Percentiles rank a stretch among this genome's conserved stretches.
These are phyloP conservation scores for Eurytoma adleriae DNA, from an alignment of 2,888 invertebrate genomes.

Conservation along the genomic window DNA sequence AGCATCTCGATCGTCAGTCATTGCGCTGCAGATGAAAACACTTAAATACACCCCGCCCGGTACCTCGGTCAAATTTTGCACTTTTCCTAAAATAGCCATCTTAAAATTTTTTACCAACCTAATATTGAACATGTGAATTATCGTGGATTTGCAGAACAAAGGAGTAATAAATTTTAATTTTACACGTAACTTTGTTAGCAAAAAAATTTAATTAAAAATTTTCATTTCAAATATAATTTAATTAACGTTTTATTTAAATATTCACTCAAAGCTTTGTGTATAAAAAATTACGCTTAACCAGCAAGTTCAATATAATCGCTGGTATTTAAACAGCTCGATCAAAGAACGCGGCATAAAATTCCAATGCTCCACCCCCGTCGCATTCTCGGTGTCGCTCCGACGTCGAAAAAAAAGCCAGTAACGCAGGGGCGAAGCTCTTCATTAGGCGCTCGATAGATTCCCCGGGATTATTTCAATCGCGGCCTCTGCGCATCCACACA, in stretches of 20 bases:
- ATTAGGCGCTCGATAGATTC: constrained; percentile 30
- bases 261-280: not conserved
- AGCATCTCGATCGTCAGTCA: constrained; percentile 73
- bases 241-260: not conserved
- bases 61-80: too few species aligned
- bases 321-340: constrained; percentile 22
- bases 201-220: not conserved
- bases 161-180: too few species aligned
- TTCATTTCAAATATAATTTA: too few species aligned
- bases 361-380: not conserved
- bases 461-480: not conserved
- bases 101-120: too few species aligned
- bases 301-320: not conserved
- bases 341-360: constrained; percentile 26
- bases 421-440: not conserved
- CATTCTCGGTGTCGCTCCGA: not conserved
- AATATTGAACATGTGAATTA: too few species aligned
- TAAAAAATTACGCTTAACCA: not conserved
- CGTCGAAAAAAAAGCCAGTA: not conserved
- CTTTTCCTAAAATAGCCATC: too few species aligned
- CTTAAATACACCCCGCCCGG: not conserved
- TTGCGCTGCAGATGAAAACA: constrained; percentile 45
- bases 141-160: too few species aligned
- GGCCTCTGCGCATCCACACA: not conserved
- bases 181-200: too few species aligned